Base-by-base conservation (phyloP, 2,888 invertebrate species). In the Hypselothyrea guttata region DNA sequence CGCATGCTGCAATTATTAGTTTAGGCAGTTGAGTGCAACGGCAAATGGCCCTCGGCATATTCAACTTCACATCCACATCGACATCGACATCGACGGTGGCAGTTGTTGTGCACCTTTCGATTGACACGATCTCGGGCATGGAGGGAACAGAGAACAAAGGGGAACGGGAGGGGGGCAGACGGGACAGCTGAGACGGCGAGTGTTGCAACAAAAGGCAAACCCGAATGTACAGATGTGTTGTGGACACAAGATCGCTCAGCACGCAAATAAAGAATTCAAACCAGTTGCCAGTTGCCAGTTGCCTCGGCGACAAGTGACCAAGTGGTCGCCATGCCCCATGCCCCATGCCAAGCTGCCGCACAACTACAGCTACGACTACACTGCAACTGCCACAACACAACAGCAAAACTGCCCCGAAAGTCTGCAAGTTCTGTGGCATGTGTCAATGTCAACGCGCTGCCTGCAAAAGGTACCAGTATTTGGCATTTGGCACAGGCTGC, bases 201-300 rank as follows among this genome's bases (percentile, higher is more conserved):
- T n/a, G n/a, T n/a, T n/a, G n/a, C n/a, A n/a, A n/a, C n/a, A n/a
- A n/a, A n/a, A n/a, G n/a, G n/a, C n/a, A n/a, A n/a, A 18, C 31
- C 18, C 38, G 51, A 34, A 51, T n/a, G 41, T 46, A 54, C 40
- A 58, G 44, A 64, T 48, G 57, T 62, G 58, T 58, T 62, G 12
- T 48, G 51, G 38, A 47, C 46, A 48, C 47, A 41, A 31, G 33
- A 40, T 63, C 48, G 54, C 56, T 53, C 55, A 58, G 60, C 81
- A 82, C 81, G 86, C 86, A 85, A 82, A 83, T 82, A 62, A 79
- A 65, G 76, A 76, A 82, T 64, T 72, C 72, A 78, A 84, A 75
- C 78, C 84, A 63, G 79, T 84, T 84, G 56, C n/a, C n/a, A n/a
- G n/a, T n/a, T n/a, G n/a, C n/a, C n/a, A n/a, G n/a, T n/a, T n/a